Evolutionary conservation across 2,888 invertebrate species (phyloP).

Genomic region (Drosophila conformis): DNA sequence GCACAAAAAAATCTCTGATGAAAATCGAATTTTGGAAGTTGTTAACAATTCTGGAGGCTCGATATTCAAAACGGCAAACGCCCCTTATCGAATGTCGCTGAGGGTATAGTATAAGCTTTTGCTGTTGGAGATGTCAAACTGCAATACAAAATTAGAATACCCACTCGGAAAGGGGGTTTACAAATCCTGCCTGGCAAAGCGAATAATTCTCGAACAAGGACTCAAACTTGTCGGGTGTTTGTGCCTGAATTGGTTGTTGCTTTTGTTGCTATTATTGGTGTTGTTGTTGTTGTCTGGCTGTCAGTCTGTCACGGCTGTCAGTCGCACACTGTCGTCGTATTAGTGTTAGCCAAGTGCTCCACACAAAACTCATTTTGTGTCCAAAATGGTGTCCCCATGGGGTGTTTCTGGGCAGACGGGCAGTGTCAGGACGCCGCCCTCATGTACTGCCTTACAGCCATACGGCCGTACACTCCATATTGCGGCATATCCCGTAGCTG

Average conservation of each 20-base stretch:
- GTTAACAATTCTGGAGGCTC: too few relatives aligned
- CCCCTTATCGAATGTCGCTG: not conserved
- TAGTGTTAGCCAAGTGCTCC: conserved; percentile 31
- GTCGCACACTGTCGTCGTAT: conserved; percentile 42
- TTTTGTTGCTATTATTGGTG: not conserved
- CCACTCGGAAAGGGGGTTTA: not conserved
- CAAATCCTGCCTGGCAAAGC: conserved; percentile 23
- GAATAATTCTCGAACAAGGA: conserved; percentile 24
- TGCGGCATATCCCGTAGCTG: conserved; percentile 31
- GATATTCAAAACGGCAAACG: not conserved
- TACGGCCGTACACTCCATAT: not conserved
- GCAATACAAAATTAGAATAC: not conserved
- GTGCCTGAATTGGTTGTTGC: conserved; percentile 1
- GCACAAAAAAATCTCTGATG: too few relatives aligned
- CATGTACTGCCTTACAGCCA: conserved; percentile 11
- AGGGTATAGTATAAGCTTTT: not conserved
- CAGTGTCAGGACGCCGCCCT: conserved; percentile 29
- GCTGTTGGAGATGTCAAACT: not conserved
- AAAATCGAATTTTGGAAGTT: too few relatives aligned
- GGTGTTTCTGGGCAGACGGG: conserved; percentile 41
- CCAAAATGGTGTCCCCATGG: conserved; percentile 70
- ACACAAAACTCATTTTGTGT: conserved; percentile 67
- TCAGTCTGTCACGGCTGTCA: conserved; percentile 43
- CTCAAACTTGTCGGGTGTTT: not conserved
- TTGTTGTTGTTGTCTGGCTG: conserved; percentile 42